phyloP scores from a whole-genome alignment of 2,797 vertebrate genomes.

The Lepilemur septentrionalis region DNA sequence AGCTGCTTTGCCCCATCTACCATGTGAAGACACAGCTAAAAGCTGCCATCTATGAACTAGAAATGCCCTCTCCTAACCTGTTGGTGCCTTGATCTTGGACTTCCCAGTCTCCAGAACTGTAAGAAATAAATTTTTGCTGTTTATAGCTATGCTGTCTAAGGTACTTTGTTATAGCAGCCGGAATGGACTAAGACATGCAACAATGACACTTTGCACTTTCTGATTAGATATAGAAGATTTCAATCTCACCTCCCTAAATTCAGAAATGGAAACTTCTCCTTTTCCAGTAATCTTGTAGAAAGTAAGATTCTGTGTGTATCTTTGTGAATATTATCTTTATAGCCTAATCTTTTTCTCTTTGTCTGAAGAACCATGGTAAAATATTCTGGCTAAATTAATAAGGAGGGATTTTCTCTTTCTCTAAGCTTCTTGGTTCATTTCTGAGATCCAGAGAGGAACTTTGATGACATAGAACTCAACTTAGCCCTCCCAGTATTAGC shows the following conservation, averaged over 20 bases:
- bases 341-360: constrained; percentile 13
- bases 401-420: constrained; percentile 29
- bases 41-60: neutral
- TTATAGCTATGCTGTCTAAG: neutral
- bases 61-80: neutral
- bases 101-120: neutral
- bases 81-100: neutral
- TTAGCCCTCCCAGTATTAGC: constrained; percentile 9
- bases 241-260: neutral
- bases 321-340: neutral
- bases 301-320: neutral
- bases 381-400: neutral
- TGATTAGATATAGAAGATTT: neutral
- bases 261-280: neutral
- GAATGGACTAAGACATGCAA: neutral
- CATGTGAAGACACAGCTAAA: neutral
- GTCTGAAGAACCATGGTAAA: neutral
- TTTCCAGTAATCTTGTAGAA: neutral
- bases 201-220: neutral
- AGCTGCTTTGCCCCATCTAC: neutral
- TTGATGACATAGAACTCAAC: neutral
- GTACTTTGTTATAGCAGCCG: neutral
- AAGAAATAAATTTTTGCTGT: neutral
- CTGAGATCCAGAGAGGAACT: constrained; percentile 28
- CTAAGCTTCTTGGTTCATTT: neutral